A percentile compares a stretch with the other conserved stretches of the same genome.
Conservation (phyloP, 2,113 vertebrate species). For the Scytalopus superciliaris region DNA sequence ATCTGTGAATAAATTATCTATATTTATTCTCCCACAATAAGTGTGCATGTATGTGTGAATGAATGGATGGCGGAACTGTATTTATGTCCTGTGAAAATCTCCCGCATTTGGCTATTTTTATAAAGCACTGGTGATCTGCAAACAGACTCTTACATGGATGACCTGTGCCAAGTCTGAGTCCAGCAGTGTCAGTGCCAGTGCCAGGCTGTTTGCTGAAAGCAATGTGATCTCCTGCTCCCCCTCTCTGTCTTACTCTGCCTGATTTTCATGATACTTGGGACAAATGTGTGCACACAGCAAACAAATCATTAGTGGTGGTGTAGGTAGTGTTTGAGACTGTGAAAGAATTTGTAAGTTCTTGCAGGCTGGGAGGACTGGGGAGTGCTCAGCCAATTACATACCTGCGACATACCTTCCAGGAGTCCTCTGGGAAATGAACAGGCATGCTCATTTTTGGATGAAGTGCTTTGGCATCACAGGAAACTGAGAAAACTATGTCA, state of each 20-base stretch:
- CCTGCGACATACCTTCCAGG: neutral
- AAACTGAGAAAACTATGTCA: neutral
- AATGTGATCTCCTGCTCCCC: neutral
- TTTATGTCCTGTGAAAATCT: neutral
- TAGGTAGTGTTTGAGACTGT: neutral
- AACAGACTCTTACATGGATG: neutral
- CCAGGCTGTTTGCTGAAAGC: neutral
- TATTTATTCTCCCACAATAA: neutral
- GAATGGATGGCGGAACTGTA: neutral
- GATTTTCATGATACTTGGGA: neutral
- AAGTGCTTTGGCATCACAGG: neutral
- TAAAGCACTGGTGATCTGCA: neutral
- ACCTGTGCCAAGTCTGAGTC: neutral
- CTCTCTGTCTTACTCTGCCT: neutral
- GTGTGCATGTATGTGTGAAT: neutral
- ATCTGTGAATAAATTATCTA: slow-evolving; percentile 1
- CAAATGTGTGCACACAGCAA: neutral
- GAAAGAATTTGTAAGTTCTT: neutral
- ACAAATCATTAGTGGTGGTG: neutral
- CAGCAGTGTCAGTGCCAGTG: neutral
- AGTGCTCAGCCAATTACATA: neutral
- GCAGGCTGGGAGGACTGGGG: neutral
- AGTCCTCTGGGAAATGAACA: neutral
- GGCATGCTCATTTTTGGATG: neutral
- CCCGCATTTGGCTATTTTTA: neutral